Conservation (phyloP, 1,140 invertebrate species). For the Drosophila rhopaloa region DNA sequence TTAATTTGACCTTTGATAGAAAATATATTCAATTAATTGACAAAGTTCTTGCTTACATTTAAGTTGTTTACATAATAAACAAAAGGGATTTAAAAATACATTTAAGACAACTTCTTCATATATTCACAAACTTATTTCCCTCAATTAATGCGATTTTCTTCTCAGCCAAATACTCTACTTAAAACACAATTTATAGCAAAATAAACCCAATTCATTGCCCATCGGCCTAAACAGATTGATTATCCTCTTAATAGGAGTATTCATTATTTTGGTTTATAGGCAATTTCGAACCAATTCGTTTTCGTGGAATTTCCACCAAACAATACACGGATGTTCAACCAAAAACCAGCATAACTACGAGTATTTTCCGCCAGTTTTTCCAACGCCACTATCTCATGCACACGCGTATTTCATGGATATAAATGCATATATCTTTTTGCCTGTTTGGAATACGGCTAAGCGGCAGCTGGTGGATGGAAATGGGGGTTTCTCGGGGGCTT, state of each 20-base stretch:
- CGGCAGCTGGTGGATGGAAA: constrained; percentile 9
- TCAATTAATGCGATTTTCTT: too few species aligned
- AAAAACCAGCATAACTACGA: not conserved
- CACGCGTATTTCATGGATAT: constrained; percentile 2
- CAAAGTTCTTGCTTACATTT: too few species aligned
- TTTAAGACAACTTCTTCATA: too few species aligned
- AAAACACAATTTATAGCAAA: too few species aligned
- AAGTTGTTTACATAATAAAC: too few species aligned
- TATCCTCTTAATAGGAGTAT: not conserved
- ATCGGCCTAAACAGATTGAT: too few species aligned
- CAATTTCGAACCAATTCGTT: not conserved
- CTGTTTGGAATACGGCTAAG: constrained; percentile 11
- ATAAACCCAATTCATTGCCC: too few species aligned
- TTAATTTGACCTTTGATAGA: not conserved
- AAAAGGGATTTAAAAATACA: too few species aligned
- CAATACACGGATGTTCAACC: not conserved
- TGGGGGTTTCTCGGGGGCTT: not conserved
- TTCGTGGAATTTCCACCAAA: not conserved
- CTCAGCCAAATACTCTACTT: too few species aligned
- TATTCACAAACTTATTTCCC: too few species aligned
- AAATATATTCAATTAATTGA: too few species aligned
- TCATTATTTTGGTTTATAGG: not conserved
- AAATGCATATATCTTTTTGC: not conserved
- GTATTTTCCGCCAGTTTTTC: constrained; percentile 5
- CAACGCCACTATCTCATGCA: constrained; percentile 1